Evolutionary conservation across 2,888 invertebrate genomes (phyloP).

Genomic region (Argynnis bischoffii): DNA sequence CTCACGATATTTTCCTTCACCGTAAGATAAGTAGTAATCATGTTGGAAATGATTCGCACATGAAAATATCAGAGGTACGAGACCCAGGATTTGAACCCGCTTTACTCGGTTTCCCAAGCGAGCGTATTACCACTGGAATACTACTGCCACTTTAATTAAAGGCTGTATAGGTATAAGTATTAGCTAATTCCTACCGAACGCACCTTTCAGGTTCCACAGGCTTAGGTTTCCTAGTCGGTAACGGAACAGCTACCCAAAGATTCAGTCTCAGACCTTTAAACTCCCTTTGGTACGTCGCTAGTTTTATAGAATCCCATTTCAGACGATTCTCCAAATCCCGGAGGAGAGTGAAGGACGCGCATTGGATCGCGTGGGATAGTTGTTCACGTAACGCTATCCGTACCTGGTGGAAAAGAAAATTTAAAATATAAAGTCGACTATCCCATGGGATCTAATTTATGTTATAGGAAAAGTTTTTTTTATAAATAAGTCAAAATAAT

Average conservation of each 20-base stretch:
- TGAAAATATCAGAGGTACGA: no score
- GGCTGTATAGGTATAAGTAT: neutral
- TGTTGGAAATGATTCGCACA: no score
- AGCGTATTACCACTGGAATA: no score
- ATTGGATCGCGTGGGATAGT: slow-evolving; percentile 64
- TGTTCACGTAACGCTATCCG: slow-evolving; percentile 63
- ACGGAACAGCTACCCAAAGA: slow-evolving; percentile 69
- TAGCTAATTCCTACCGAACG: neutral
- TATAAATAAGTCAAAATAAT: no score
- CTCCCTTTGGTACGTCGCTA: slow-evolving; percentile 64
- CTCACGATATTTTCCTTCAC: no score
- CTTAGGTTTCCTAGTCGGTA: slow-evolving; percentile 64
- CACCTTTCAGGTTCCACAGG: slow-evolving; percentile 58
- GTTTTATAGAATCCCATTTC: slow-evolving; percentile 55
- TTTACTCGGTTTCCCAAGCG: no score
- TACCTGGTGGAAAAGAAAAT: slow-evolving; percentile 50
- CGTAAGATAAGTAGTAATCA: no score
- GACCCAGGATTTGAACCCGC: no score
- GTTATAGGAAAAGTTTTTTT: no score
- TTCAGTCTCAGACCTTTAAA: slow-evolving; percentile 64
- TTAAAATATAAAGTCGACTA: no score
- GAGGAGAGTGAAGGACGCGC: slow-evolving; percentile 68
- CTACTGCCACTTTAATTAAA: neutral
- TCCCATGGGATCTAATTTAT: no score
- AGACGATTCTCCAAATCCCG: slow-evolving; percentile 65